phyloP scores from a whole-genome alignment of 2,797 vertebrate species.

The Masticophis lateralis region DNA sequence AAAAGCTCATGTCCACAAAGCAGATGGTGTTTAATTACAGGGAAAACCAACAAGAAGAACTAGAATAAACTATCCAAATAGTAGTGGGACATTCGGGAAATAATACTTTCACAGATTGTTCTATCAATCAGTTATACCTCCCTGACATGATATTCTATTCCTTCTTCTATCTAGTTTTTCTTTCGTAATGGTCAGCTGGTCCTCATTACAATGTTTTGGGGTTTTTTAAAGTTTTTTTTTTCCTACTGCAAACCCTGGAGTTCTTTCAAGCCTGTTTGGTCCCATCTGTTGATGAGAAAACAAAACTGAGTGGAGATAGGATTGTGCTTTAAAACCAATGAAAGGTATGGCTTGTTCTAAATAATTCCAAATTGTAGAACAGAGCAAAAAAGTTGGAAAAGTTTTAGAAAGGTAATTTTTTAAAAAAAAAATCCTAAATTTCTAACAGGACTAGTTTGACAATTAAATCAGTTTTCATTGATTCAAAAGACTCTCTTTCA shows the following conservation, averaged over 20 bases:
- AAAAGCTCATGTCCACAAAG: background rate
- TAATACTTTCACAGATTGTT: background rate
- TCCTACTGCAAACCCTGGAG: background rate
- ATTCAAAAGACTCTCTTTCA: background rate
- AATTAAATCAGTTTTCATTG: background rate
- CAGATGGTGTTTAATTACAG: background rate
- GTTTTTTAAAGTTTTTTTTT: background rate
- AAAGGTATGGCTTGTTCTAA: background rate
- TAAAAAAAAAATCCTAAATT: background rate
- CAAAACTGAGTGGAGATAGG: background rate
- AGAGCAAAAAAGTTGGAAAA: background rate
- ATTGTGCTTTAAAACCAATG: background rate
- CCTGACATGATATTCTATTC: background rate
- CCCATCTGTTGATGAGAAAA: background rate
- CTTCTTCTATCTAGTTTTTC: background rate
- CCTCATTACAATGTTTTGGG: background rate
- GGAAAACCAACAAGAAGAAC: background rate
- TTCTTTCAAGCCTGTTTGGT: background rate
- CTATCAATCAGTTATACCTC: background rate
- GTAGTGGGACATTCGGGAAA: background rate
- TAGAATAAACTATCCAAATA: background rate
- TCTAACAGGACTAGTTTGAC: background rate
- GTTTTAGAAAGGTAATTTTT: background rate
- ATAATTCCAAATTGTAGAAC: background rate
- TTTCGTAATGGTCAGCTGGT: background rate